phyloP scores from a whole-genome alignment of 2,113 vertebrate genomes.

The Zosterops pallidus region DNA sequence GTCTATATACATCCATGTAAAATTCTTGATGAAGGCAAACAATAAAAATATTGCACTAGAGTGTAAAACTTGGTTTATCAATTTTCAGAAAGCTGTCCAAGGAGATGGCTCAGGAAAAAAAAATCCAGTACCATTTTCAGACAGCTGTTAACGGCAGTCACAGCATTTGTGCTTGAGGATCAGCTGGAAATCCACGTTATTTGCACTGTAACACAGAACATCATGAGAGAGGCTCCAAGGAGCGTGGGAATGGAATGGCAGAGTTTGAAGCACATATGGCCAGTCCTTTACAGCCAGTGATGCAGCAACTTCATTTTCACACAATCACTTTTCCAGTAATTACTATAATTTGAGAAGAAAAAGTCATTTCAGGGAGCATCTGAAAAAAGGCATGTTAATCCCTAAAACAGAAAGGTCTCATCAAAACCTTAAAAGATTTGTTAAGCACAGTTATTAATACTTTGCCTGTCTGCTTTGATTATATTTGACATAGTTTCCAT shows the following conservation, averaged over 20 bases:
- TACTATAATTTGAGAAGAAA: background rate
- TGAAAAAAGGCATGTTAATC: background rate
- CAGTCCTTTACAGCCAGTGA: background rate
- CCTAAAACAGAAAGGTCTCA: background rate
- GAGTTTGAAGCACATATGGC: background rate
- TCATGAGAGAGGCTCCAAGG: background rate
- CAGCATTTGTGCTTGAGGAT: background rate
- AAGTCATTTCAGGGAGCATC: background rate
- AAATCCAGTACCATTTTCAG: background rate
- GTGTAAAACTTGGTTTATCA: background rate
- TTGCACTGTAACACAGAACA: background rate
- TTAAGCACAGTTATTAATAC: background rate
- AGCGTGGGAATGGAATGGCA: background rate
- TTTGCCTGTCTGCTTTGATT: conserved; percentile 25
- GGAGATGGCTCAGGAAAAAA: background rate
- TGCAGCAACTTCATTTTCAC: accelerated
- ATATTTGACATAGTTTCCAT: conserved; percentile 57
- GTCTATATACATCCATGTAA: background rate
- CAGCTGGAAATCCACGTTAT: background rate
- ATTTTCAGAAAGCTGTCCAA: background rate
- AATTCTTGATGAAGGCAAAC: background rate
- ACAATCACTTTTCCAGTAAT: background rate
- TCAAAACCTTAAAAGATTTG: background rate
- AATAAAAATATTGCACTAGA: background rate
- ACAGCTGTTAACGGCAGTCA: background rate